phyloP scores from a whole-genome alignment of 37 sponge, comb jelly and placozoan genomes.

The Dysidea cf. avara region DNA sequence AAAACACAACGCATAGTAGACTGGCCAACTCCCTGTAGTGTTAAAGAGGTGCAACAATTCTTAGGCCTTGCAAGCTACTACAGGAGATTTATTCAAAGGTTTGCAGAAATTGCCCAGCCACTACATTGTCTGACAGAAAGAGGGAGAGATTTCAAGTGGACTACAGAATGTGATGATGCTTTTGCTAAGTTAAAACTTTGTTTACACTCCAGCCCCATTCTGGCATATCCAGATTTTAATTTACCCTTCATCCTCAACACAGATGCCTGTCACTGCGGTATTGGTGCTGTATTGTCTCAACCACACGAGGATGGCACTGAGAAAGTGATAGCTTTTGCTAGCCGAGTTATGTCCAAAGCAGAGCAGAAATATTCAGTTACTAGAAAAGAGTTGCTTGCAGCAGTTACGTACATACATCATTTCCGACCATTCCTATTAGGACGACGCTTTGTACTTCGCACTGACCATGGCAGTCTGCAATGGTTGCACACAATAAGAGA shows the following conservation, averaged over 20 bases:
- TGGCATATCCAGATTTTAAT: slow-evolving; percentile 2
- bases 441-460: neutral
- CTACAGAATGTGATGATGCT: neutral
- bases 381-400: neutral
- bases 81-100: neutral
- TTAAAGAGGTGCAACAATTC: slow-evolving; percentile 2
- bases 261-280: neutral
- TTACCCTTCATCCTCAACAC: slow-evolving; percentile 1
- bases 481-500: neutral
- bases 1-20: neutral
- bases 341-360: neutral
- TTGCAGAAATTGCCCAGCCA: slow-evolving; percentile 6
- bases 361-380: slow-evolving; percentile 1
- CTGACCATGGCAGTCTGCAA: slow-evolving; percentile 5
- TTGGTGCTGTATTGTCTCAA: slow-evolving; percentile 2
- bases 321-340: neutral
- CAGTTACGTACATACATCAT: neutral
- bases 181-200: neutral
- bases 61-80: slow-evolving; percentile 10
- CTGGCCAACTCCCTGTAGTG: neutral
- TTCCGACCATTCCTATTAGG: neutral
- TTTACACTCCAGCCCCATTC: neutral
- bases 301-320: neutral
- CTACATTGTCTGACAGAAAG: neutral
- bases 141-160: neutral